Evolutionary conservation across 2,113 vertebrate species (phyloP), one percentile per base, ranked within the genome.

Genomic region (Tapirus terrestris): DNA sequence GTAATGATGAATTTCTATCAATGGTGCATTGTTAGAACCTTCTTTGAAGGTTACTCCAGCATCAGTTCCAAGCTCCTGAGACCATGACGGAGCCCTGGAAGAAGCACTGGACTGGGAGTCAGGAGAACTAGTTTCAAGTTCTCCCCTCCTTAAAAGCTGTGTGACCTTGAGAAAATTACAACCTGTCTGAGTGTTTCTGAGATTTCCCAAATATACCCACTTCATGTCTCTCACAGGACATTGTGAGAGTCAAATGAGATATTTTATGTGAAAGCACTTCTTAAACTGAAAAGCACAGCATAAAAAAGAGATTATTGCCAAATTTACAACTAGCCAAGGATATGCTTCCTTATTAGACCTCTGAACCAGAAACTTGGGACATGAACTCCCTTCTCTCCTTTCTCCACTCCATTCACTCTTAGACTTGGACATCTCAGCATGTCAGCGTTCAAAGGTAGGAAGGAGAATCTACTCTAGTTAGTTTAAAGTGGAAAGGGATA

Each of bases 1-100:
- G 53, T 67, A 68, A 91, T 68, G 86, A 60, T 82, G 51, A 83
- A 43, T 91, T 82, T 89, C 67, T 89, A 89, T 91, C 79, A 92
- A 36, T 60, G 75, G 48, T 81, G 23, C 63, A 79, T 75, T 95
- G 79, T 89, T 96, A 84, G 65, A 81, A 94, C 73, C 4, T 56
- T 11, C 27, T 80, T 53, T n/a, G 33, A 29, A 43, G 39, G 39
- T 70, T 56, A 48, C 29, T 45, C 51, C 13, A 48, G 20, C 67
- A n/a, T 85, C 9, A 39, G 43, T 31, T 88, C 43, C 51, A 89
- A 73, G 18, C 4, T 53, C n/a, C 56, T 56, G 73, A 88, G 58
- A 89, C 20, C 56, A 72, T n/a, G 92, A 63, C 2, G 17, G 58
- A 45, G 17, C 33, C 56, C 70, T 63, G 25, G 3, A 53, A 73